These are phyloP conservation scores for Amphipoea oculea DNA, from an alignment of 2,888 invertebrate genomes.

Conservation along the genomic window DNA sequence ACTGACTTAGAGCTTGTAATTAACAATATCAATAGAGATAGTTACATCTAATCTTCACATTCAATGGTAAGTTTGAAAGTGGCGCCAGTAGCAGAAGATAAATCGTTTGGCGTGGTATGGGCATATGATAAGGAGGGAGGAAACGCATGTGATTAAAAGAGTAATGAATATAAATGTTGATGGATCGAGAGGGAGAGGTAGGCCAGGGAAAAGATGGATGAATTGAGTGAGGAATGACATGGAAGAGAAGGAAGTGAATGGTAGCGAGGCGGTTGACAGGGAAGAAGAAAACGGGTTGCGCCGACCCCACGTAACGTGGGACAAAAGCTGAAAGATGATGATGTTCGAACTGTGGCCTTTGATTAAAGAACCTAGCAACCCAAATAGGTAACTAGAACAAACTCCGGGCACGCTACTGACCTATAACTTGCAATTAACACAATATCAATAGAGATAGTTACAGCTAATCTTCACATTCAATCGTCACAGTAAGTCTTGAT, in stretches of 20 bases:
- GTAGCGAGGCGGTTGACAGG: not conserved
- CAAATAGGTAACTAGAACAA: constrained; percentile 29
- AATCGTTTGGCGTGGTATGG: not conserved
- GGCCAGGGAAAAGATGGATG: not conserved
- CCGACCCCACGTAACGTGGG: not conserved
- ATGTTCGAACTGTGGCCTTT: constrained; percentile 4
- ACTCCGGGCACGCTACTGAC: constrained; percentile 44
- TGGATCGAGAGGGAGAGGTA: not conserved
- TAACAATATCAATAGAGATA: constrained; percentile 53
- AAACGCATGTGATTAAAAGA: not conserved
- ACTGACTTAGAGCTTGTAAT: constrained; percentile 55
- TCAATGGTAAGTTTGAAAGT: not conserved
- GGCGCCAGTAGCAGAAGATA: not conserved
- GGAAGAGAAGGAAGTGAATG: not conserved
- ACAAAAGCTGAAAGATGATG: not conserved
- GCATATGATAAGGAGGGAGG: not conserved
- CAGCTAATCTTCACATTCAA: constrained; percentile 52
- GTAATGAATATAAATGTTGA: not conserved
- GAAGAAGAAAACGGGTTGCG: not conserved
- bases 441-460: constrained; percentile 52
- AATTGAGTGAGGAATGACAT: not conserved
- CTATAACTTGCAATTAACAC: constrained; percentile 58
- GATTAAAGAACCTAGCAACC: constrained; percentile 26
- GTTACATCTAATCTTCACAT: constrained; percentile 47
- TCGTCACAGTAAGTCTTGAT: constrained; percentile 56